phyloP scores from a whole-genome alignment of 2,888 invertebrate species.

The Cryptocephalus primarius region DNA sequence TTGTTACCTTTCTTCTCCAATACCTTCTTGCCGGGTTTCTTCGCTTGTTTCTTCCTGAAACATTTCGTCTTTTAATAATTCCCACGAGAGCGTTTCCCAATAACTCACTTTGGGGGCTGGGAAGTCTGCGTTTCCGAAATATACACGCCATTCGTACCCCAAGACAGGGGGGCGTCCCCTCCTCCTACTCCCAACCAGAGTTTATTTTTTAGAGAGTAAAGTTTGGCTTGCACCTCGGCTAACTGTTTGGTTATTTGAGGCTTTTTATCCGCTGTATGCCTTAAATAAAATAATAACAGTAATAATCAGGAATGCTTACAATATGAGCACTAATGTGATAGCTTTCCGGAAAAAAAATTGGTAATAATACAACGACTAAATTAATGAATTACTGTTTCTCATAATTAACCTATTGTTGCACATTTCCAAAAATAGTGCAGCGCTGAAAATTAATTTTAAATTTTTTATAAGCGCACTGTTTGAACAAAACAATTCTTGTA shows the following conservation, averaged over 20 bases:
- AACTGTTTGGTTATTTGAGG: conserved; percentile 36
- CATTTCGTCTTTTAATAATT: neutral
- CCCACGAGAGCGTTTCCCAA: too few relatives aligned
- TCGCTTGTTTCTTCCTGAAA: conserved; percentile 12
- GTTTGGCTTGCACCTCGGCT: conserved; percentile 54
- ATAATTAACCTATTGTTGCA: too few relatives aligned
- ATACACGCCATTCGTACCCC: conserved; percentile 38
- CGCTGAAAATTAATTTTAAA: too few relatives aligned
- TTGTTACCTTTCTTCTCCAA: conserved; percentile 19
- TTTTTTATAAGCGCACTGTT: too few relatives aligned
- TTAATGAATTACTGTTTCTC: too few relatives aligned
- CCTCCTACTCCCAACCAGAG: conserved; percentile 57
- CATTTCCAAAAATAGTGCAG: too few relatives aligned
- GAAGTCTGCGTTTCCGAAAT: conserved; percentile 5
- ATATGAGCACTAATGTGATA: too few relatives aligned
- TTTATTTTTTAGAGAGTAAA: conserved; percentile 57
- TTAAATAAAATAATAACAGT: conserved; percentile 27
- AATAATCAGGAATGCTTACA: neutral
- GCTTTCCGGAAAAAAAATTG: neutral
- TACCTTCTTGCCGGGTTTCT: conserved; percentile 16
- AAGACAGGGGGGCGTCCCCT: conserved; percentile 47
- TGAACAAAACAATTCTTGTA: too few relatives aligned
- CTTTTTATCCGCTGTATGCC: conserved; percentile 26
- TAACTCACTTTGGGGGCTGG: conserved; percentile 16
- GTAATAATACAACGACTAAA: neutral